Conservation (phyloP, 2,113 vertebrate species). For the Tenebrosternarchus preto region DNA sequence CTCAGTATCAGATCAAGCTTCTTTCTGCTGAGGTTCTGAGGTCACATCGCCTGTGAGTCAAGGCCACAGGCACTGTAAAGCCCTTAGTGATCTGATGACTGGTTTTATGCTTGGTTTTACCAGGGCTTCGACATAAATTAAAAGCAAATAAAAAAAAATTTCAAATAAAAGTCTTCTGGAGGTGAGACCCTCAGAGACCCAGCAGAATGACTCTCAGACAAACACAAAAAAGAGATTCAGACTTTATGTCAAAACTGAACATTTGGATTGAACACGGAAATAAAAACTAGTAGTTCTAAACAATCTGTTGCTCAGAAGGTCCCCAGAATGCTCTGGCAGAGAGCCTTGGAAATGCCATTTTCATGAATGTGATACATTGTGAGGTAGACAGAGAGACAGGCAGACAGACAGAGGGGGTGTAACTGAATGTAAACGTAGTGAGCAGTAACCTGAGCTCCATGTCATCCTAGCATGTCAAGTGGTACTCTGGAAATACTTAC, state of each 20-base stretch:
- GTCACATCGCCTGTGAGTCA: too few relatives aligned
- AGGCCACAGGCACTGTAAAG: too few relatives aligned
- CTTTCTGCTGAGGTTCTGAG: too few relatives aligned
- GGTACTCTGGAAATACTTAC: conserved; percentile 17
- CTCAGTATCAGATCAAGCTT: too few relatives aligned
- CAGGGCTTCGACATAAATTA: too few relatives aligned
- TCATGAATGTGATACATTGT: conserved; percentile 21
- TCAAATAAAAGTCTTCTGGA: conserved; percentile 13
- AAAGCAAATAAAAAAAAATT: too few relatives aligned
- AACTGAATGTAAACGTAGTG: conserved; percentile 22
- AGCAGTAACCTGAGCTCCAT: conserved; percentile 41
- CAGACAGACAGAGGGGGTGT: neutral
- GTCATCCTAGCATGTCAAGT: conserved; percentile 33
- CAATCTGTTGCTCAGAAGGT: neutral
- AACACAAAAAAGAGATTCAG: neutral
- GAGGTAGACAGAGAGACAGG: conserved; percentile 6
- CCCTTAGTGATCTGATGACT: too few relatives aligned
- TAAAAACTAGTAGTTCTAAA: neutral
- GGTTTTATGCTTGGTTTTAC: too few relatives aligned
- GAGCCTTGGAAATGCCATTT: neutral
- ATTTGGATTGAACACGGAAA: conserved; percentile 7
- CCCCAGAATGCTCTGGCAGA: neutral
- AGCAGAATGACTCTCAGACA: neutral
- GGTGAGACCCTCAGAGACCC: neutral
- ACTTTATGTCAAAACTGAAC: neutral